A percentile compares a stretch with the other conserved stretches of the same genome.
Conservation (phyloP, 2,113 vertebrate species). For the Scomber colias region DNA sequence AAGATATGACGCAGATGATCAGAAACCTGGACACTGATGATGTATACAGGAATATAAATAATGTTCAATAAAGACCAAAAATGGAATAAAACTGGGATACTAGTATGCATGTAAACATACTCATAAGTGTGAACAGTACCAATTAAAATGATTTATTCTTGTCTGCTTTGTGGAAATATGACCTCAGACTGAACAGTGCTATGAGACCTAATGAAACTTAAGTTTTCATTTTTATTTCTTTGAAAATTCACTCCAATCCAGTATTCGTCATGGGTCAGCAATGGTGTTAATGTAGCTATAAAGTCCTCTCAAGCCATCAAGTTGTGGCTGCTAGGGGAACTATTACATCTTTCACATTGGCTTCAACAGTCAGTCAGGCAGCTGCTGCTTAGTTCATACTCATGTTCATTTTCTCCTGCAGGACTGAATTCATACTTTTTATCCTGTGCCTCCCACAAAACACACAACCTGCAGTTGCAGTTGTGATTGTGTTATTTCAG, state of each 20-base stretch:
- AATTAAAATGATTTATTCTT: background rate
- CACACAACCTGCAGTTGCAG: slow-evolving; percentile 15
- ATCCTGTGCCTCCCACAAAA: slow-evolving; percentile 24
- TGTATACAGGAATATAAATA: too few relatives aligned
- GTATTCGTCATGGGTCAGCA: background rate
- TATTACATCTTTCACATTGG: background rate
- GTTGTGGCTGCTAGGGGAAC: background rate
- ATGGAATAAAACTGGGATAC: background rate
- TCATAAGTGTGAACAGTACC: background rate
- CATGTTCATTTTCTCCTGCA: slow-evolving; percentile 3
- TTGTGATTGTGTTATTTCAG: slow-evolving; percentile 4
- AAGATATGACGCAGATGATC: too few relatives aligned
- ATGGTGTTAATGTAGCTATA: background rate
- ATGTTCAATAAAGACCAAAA: too few relatives aligned
- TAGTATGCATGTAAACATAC: background rate
- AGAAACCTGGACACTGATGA: too few relatives aligned
- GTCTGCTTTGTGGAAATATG: background rate
- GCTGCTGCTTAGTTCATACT: background rate
- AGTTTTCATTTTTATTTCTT: too few relatives aligned
- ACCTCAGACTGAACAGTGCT: background rate
- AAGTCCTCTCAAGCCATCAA: background rate
- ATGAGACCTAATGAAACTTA: too few relatives aligned
- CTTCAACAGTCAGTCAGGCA: background rate
- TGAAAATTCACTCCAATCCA: background rate
- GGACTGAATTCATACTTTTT: background rate